Base-by-base conservation (phyloP, 2,888 invertebrate genomes). In the Watsonalla binaria region DNA sequence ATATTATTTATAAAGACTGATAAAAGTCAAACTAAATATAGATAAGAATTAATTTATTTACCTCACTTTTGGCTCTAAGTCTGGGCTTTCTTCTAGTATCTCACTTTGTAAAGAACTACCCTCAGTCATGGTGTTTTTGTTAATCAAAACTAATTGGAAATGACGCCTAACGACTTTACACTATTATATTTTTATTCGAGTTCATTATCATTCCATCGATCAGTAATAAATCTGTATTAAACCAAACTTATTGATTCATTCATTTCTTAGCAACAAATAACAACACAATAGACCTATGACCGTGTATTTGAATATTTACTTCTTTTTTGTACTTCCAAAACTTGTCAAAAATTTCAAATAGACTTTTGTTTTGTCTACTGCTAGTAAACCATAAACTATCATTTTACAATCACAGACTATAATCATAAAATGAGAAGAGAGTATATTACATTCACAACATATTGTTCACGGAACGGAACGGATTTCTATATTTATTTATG, bases 11-110 rank as follows among this genome's bases (percentile, higher is more conserved):
- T 42, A 2, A 42, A 42, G 42, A 42, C 11, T n/a, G n/a, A n/a
- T n/a, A n/a, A n/a, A n/a, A 42, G 11, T 24, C 5, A 42, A 9
- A 42, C 11, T 2, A 24, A 24, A 24, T 24, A 2, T 37, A 37
- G 6, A 37, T 37, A 37, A 37, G 9, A 6, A 8, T 9, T 2
- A 13, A 49, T 34, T 14, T 37, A 15, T 52, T 56, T 53, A 71
- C 72, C 66, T 71, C 50, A 68, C 69, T 65, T 72, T 74, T 7
- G 70, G 62, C 5, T 64, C 54, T 6, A 54, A 63, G n/a, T 37
- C 49, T 11, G 42, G 5, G 24, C 51, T 53, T 34, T 58, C 58
- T 42, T 60, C 61, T 1, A 15, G n/a, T 33, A 47, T 54, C 34
- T 54, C 46, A 14, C 14, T 7, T 45, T 49, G 52, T 56, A 56